Base-by-base conservation (phyloP, 2,888 invertebrate species). In the Luperina testacea region DNA sequence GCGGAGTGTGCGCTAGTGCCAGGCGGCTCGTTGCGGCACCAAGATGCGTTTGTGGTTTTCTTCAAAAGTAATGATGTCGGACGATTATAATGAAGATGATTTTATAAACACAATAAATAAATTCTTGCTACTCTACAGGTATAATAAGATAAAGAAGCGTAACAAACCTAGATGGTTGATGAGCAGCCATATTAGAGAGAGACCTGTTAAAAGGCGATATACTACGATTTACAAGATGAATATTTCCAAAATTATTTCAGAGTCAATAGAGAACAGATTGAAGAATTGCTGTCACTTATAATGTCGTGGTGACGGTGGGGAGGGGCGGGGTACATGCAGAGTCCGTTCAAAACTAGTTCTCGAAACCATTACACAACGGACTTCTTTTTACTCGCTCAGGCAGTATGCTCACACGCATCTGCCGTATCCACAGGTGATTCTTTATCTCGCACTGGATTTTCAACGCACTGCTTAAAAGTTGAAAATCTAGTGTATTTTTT, bases 131-230 rank as follows among this genome's bases (percentile, higher is more conserved):
- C 27, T 81, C 82, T 79, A 79, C 79, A 65, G 65, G 27, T 81
- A 79, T 82, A 75, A 79, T 82, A 79, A 79, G n/a, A 81, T 81
- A 81, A 79, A 82, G n/a, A 79, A 79, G 82, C 79, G 20, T 79
- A 82, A 79, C 79, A 82, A 79, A 79, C 79, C 79, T 81, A 51
- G 79, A 75, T 51, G 79, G 42, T 79, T 75, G 79, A 75, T 82
- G 79, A 82, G 79, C 82, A 82, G 79, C 79, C 79, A 79, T 79
- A 79, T 79, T 79, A 82, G 79, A 79, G 79, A 79, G 79, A 79
- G 79, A 79, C 79, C 79, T 79, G 79, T 79, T 79, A 79, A 79
- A 82, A 81, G 79, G 79, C 82, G 79, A 82, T 75, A 59, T 59
- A 59, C 79, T 79, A 79, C 79, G 82, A 75, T 79, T 79, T 79